These are phyloP conservation scores for Alsophila aescularia DNA, from an alignment of 2,888 invertebrate genomes.

Conservation along the genomic window DNA sequence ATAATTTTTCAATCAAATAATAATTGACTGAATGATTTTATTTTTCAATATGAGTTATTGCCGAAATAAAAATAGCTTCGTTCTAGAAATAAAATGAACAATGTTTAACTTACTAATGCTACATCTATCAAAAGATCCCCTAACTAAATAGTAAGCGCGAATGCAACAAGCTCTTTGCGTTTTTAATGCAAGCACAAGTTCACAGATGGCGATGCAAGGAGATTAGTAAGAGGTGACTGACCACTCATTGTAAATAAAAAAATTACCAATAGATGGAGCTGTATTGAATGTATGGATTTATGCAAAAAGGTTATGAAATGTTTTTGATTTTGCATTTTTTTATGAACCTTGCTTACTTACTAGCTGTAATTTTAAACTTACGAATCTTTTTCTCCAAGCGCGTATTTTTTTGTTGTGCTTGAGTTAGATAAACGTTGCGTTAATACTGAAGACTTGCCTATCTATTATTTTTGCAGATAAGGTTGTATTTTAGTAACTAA, in stretches of 20 bases:
- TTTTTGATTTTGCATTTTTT: not conserved
- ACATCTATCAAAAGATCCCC: conserved; percentile 28
- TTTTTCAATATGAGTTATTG: not conserved
- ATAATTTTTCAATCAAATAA: no score
- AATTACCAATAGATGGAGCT: conserved; percentile 67
- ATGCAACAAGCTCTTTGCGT: conserved; percentile 27
- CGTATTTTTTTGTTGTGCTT: no score
- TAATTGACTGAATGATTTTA: no score
- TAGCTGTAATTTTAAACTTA: not conserved
- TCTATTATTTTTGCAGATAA: no score
- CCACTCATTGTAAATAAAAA: conserved; percentile 49
- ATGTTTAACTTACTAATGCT: conserved; percentile 8
- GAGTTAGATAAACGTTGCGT: no score
- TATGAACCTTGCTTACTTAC: not conserved
- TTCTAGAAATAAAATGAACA: not conserved
- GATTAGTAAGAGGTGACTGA: conserved; percentile 30
- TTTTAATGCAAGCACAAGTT: conserved; percentile 59
- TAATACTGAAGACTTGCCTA: no score
- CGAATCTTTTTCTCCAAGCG: no score
- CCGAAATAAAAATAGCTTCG: no score
- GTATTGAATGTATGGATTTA: conserved; percentile 28
- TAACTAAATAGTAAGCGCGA: conserved; percentile 18
- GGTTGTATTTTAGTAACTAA: no score
- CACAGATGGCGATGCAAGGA: conserved; percentile 72
- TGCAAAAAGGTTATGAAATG: not conserved